Percentiles rank a stretch among this genome's conserved stretches.
phyloP scores from a whole-genome alignment of 2,888 invertebrate genomes.

The Hololepta plana region DNA sequence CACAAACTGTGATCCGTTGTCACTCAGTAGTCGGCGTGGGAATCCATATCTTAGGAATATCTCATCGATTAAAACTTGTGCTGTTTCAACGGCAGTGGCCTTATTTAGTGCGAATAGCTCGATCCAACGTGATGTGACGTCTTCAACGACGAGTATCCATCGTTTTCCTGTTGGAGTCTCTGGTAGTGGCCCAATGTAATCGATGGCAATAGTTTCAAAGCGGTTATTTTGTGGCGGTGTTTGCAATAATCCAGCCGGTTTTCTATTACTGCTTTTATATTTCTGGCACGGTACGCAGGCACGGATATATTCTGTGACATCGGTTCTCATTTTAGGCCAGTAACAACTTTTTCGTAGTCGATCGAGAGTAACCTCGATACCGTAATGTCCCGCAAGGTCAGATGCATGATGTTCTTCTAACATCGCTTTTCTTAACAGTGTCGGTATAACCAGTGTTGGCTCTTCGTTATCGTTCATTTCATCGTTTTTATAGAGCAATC shows the following conservation, averaged over 20 bases:
- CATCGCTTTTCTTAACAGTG: conserved; percentile 7
- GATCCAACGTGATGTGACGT: conserved; percentile 14
- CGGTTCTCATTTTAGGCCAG: conserved; percentile 4
- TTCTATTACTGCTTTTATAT: conserved; percentile 2
- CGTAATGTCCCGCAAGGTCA: conserved; percentile 10
- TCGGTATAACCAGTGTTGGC: conserved; percentile 9
- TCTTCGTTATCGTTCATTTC: conserved; percentile 8
- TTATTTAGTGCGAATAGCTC: conserved; percentile 11
- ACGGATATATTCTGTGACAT: not conserved
- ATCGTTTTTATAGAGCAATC: conserved; percentile 10
- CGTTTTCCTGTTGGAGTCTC: too few species aligned
- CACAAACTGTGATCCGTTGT: conserved; percentile 20
- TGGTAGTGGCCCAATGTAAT: conserved; percentile 5
- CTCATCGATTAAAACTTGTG: conserved; percentile 13
- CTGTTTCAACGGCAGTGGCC: conserved; percentile 14
- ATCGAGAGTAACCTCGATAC: conserved; percentile 6
- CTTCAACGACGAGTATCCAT: conserved; percentile 15
- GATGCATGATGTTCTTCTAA: conserved; percentile 9
- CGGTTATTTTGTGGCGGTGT: conserved; percentile 1
- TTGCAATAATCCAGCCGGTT: conserved; percentile 3
- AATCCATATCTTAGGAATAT: conserved; percentile 16
- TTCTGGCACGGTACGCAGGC: conserved; percentile 2
- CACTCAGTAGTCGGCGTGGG: conserved; percentile 17
- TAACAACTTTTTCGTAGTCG: too few species aligned
- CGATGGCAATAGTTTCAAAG: conserved; percentile 4